Conservation (phyloP, 2,888 invertebrate species). For the Rhingia rostrata region DNA sequence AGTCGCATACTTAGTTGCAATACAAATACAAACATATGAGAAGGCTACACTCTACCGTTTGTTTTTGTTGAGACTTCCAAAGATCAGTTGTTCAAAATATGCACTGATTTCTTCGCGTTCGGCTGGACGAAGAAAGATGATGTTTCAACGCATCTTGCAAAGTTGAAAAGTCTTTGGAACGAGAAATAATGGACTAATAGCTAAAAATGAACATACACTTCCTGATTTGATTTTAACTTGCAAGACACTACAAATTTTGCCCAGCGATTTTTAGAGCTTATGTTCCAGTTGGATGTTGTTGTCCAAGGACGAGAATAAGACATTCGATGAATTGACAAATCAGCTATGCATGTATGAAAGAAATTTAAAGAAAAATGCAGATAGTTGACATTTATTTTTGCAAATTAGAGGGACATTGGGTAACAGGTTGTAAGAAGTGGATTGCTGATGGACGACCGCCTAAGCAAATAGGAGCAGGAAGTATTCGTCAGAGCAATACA, state of each 20-base stretch:
- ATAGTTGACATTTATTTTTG: constrained; percentile 40
- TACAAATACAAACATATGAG: no score
- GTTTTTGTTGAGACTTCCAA: no score
- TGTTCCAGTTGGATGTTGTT: no score
- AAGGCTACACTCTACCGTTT: no score
- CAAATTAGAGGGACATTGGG: constrained; percentile 61
- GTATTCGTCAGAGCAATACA: constrained; percentile 1
- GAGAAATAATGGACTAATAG: constrained; percentile 76
- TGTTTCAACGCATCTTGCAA: constrained; percentile 77
- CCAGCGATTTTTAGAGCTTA: no score
- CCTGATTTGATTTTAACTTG: constrained; percentile 76
- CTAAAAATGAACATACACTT: constrained; percentile 73
- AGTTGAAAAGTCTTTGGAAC: constrained; percentile 76
- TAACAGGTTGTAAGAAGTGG: constrained; percentile 53
- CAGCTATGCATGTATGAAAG: constrained; percentile 48
- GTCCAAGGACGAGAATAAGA: no score
- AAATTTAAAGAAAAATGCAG: not conserved
- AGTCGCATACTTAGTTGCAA: no score
- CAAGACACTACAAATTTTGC: no score
- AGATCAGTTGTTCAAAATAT: constrained; percentile 79
- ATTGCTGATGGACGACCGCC: constrained; percentile 51
- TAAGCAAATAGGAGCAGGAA: not conserved
- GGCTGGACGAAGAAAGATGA: constrained; percentile 77
- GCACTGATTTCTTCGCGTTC: constrained; percentile 78
- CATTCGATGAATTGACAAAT: constrained; percentile 18